A percentile compares a stretch with the other conserved stretches of the same genome.
These are phyloP conservation scores for Ptyas mucosa DNA, from an alignment of 2,113 vertebrate species.

Conservation along the genomic window DNA sequence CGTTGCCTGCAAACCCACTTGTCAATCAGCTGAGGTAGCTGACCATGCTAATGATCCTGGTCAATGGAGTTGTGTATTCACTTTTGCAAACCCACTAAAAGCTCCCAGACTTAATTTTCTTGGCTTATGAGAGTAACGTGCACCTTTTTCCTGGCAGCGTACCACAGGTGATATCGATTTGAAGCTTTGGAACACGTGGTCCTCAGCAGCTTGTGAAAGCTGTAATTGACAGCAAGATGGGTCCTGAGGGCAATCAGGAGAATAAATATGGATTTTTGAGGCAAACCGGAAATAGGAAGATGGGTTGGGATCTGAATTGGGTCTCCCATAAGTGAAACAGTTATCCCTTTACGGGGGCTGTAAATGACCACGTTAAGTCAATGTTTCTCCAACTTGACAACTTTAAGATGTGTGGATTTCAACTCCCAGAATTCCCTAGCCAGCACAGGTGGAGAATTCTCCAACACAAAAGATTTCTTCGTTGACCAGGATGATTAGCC, in stretches of 20 bases:
- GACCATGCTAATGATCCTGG: background rate
- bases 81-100: background rate
- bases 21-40: background rate
- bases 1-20: background rate
- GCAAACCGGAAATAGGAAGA: background rate
- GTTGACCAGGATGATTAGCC: background rate
- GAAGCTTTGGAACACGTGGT: background rate
- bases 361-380: background rate
- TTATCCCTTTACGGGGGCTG: background rate
- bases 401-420: background rate
- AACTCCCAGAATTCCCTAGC: background rate
- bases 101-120: background rate
- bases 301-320: background rate
- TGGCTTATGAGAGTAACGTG: background rate
- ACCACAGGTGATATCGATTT: background rate
- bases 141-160: background rate
- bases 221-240: background rate
- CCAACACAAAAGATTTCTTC: background rate
- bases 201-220: background rate
- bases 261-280: background rate
- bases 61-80: background rate
- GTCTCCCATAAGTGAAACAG: background rate
- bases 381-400: background rate
- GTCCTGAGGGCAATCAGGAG: background rate
- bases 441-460: background rate